Evolutionary conservation across 2,888 invertebrate genomes (phyloP).

Genomic region (Dynastes tityus): DNA sequence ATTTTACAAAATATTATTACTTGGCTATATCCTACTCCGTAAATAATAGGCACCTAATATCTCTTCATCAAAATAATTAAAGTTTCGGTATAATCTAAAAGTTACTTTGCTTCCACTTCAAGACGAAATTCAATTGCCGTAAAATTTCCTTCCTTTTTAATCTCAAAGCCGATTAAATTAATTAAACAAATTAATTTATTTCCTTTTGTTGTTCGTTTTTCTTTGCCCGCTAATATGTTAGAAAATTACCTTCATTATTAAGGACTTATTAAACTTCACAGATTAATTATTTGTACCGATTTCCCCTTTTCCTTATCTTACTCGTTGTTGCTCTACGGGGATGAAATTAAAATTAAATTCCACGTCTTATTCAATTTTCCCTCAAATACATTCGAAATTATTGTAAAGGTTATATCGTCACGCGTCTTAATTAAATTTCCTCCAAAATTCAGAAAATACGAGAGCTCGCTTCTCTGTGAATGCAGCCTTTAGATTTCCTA

Average conservation of each 20-base stretch:
- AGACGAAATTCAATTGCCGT: background rate
- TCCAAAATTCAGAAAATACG: conserved; percentile 33
- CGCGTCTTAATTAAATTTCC: conserved; percentile 43
- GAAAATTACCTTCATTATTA: conserved; percentile 41
- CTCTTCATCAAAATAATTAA: too few relatives aligned
- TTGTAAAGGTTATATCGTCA: conserved; percentile 45
- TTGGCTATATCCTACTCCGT: too few relatives aligned
- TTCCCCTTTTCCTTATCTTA: conserved; percentile 5
- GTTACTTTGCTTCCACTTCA: background rate
- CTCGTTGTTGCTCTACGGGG: background rate
- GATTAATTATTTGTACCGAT: conserved; percentile 36
- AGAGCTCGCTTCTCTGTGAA: background rate
- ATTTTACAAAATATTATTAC: too few relatives aligned
- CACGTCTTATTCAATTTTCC: conserved; percentile 39
- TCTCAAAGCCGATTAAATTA: conserved; percentile 9
- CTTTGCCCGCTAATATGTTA: conserved; percentile 23
- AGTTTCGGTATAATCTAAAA: background rate
- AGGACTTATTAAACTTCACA: conserved; percentile 41
- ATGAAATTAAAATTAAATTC: conserved; percentile 40
- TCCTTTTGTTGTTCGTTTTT: conserved; percentile 14
- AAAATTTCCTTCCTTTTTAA: conserved; percentile 3
- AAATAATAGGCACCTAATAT: too few relatives aligned
- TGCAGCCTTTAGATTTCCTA: background rate
- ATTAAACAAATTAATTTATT: conserved; percentile 31
- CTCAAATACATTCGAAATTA: conserved; percentile 38